Base-by-base conservation (phyloP, 2,888 invertebrate genomes). In the Biston betularia region DNA sequence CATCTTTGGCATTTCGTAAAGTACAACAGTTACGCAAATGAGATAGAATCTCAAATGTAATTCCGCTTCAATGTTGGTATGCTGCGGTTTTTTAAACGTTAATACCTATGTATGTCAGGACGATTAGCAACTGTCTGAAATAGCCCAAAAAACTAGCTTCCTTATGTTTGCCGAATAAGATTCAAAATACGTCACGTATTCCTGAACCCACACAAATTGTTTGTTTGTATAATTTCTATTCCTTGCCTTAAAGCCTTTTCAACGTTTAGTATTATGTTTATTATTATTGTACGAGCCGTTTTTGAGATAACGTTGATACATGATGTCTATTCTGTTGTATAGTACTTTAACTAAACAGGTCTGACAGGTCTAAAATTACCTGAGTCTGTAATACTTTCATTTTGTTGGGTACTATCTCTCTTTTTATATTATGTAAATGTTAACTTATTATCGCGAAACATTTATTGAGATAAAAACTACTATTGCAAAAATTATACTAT, bases 181-280 rank as follows among this genome's bases (percentile, higher is more conserved):
- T 14, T 59, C 63, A 67, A 63, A 54, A 7, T 66, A 40, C 15
- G 48, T 0, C 50, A 48, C 3, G n/a, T n/a, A 1, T 33, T 45
- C 46, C 15, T 14, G 53, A 59, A 55, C 33, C 49, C 58, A 58
- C 59, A 63, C 45, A 40, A 42, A 54, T 8, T 53, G 34, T 48
- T 34, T 48, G 54, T 74, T 72, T 67, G 65, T 74, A 65, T 74
- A 67, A 72, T 71, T 72, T 58, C 73, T 75, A 72, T 74, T 71
- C 65, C 65, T 65, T 71, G 68, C 65, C 70, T 62, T 71, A 63
- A 68, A 75, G 68, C 71, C 56, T 68, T 69, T 64, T 67, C 40
- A 71, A 75, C 59, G 64, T 63, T 73, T 70, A 75, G 52, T 64
- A 65, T 71, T 69, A 75, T 69, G 69, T 70, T 75, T 69, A 75